phyloP scores from a whole-genome alignment of 1,140 invertebrate species.

The Drosophila tropicalis region DNA sequence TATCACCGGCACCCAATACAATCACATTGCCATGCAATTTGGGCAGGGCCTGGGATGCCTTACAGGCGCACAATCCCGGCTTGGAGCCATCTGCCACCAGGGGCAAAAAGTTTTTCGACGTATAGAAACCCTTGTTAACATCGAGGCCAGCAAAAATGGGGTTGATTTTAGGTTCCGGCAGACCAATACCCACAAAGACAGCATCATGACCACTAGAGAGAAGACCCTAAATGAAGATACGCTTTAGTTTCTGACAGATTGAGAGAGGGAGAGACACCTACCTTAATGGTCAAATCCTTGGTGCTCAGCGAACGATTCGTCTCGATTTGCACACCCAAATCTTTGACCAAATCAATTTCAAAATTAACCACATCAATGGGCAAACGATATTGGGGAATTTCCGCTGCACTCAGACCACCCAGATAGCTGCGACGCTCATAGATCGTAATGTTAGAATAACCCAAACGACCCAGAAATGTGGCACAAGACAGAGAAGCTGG shows the following conservation, averaged over 20 bases:
- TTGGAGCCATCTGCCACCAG: constrained; percentile 94
- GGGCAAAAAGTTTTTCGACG: constrained; percentile 97
- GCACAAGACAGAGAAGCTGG: constrained; percentile 98
- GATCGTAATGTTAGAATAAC: constrained; percentile 95
- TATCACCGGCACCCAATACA: constrained; percentile 98
- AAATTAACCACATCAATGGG: constrained; percentile 97
- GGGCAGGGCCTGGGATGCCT: constrained; percentile 86
- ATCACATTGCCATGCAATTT: constrained; percentile 93
- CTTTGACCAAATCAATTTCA: constrained; percentile 95
- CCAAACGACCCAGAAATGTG: constrained; percentile 96
- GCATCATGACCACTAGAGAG: constrained; percentile 89
- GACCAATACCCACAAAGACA: constrained; percentile 96
- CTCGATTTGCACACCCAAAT: constrained; percentile 95
- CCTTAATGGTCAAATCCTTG: constrained; percentile 88
- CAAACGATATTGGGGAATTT: constrained; percentile 98
- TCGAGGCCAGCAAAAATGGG: constrained; percentile 92
- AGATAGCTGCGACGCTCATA: constrained; percentile 95
- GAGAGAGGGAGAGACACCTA: constrained; percentile 66
- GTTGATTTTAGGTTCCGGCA: constrained; percentile 94
- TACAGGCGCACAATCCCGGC: constrained; percentile 93
- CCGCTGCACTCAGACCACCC: constrained; percentile 94
- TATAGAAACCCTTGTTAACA: constrained; percentile 94
- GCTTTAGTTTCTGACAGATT: no score
- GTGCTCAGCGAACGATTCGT: constrained; percentile 86
- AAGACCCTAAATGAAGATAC: constrained; percentile 84